These are phyloP conservation scores for Apodemia duryi DNA, from an alignment of 2,888 invertebrate genomes.

Conservation along the genomic window DNA sequence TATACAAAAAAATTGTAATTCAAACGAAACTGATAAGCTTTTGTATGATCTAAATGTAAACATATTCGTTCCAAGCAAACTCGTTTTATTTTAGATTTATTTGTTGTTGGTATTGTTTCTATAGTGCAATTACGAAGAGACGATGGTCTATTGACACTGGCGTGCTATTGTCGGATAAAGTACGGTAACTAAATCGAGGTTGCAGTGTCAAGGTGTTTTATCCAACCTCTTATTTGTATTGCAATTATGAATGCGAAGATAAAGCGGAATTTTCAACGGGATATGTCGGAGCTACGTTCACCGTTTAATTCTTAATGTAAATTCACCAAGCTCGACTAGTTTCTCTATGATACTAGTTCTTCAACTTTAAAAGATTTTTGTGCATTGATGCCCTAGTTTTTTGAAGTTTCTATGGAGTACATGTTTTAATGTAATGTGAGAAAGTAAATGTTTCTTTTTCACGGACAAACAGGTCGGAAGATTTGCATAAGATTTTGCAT, in stretches of 20 bases:
- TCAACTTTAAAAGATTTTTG: slow-evolving; percentile 2
- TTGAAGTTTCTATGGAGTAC: not conserved
- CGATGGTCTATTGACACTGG: slow-evolving; percentile 59
- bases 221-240: slow-evolving; percentile 16
- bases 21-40: not conserved
- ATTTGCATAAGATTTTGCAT: slow-evolving; percentile 7
- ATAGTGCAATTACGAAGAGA: slow-evolving; percentile 49
- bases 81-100: slow-evolving; percentile 12
- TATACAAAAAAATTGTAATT: slow-evolving; percentile 4
- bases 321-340: not conserved
- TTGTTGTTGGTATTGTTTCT: slow-evolving; percentile 43
- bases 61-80: slow-evolving; percentile 33
- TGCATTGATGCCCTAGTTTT: not conserved
- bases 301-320: slow-evolving; percentile 5
- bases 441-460: not conserved
- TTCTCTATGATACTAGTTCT: not conserved
- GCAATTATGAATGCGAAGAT: slow-evolving; percentile 17
- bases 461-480: not conserved
- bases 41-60: slow-evolving; percentile 37
- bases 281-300: slow-evolving; percentile 4
- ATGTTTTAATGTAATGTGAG: not conserved
- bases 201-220: slow-evolving; percentile 63
- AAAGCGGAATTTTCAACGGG: slow-evolving; percentile 8
- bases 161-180: slow-evolving; percentile 48
- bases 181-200: slow-evolving; percentile 40